Base-by-base conservation (phyloP, 2,888 invertebrate species). In the Aricia artaxerxes region DNA sequence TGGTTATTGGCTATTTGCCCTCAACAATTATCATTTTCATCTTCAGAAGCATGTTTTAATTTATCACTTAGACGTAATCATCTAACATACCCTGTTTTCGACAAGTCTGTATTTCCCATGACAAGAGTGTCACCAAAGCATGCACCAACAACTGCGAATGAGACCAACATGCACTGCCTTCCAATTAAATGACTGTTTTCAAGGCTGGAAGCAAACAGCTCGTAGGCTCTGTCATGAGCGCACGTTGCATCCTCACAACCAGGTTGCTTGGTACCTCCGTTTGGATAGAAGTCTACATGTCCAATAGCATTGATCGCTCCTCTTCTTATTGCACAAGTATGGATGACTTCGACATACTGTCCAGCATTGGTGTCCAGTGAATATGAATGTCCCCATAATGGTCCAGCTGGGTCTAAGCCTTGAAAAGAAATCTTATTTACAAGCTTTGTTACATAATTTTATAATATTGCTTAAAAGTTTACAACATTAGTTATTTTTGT, bases 361-460 rank as follows among this genome's bases (percentile, higher is more conserved):
- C 61, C 61, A 64, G 61, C n/a, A 9, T 64, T 9, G 2, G 7
- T 64, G 2, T 31, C 24, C 7, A 64, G 61, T 9, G 61, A 24
- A 64, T 64, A 64, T 7, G 61, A 24, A 24, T 64, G 7, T 24
- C 31, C 31, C 61, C 61, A 64, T 9, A 64, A 24, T 24, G 61
- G 61, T 64, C 61, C 61, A 24, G 61, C 61, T 2, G 61, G 61
- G 24, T 64, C 61, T 31, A 64, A 9, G 2, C 24, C 61, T 64
- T 64, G n/a, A 6, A 64, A 64, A 7, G 0, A 64, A 64, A 64
- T 24, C 3, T 7, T 64, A 64, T 64, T 83, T 60, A 92, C 92
- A 92, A 53, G 53, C 0, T 11, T 53, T 53, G 53, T 53, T 11
- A 11, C 6, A 53, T 13, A 57, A 57, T 57, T 57, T 57, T 57